Percentiles rank a stretch among this genome's conserved stretches.
Evolutionary conservation across 64 coral and sea anemone genomes (phyloP).

Genomic region (Orbicella faveolata): DNA sequence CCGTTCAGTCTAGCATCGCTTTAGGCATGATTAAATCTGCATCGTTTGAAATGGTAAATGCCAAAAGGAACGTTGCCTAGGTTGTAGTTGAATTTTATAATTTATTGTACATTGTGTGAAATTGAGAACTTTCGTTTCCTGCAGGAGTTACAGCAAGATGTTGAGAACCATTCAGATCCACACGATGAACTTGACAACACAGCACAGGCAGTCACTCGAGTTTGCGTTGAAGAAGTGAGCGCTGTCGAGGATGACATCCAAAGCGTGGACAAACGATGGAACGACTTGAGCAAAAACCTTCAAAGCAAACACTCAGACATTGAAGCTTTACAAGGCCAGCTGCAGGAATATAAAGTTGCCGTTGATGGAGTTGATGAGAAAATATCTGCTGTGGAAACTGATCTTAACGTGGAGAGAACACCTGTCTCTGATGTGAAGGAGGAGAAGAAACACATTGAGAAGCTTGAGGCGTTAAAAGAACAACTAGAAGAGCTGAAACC

Average conservation of each 20-base stretch:
- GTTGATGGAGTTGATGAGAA: constrained; percentile 69
- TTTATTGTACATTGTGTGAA: no score
- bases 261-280: constrained; percentile 75
- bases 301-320: constrained; percentile 64
- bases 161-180: constrained; percentile 56
- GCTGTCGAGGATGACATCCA: constrained; percentile 81
- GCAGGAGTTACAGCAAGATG: constrained; percentile 60
- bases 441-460: constrained; percentile 66
- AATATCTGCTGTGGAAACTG: constrained; percentile 55
- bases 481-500: constrained; percentile 69
- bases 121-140: background rate
- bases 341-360: constrained; percentile 69
- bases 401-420: constrained; percentile 33
- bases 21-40: no score
- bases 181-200: constrained; percentile 63
- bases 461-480: constrained; percentile 55
- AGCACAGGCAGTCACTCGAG: constrained; percentile 45
- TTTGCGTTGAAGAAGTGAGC: constrained; percentile 80
- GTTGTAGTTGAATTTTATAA: no score
- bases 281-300: constrained; percentile 61
- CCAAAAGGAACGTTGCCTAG: no score
- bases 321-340: constrained; percentile 59
- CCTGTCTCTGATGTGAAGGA: constrained; percentile 77
- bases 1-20: no score
- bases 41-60: no score